Evolutionary conservation across 2,797 vertebrate species (phyloP).

Genomic region (Todus mexicanus): DNA sequence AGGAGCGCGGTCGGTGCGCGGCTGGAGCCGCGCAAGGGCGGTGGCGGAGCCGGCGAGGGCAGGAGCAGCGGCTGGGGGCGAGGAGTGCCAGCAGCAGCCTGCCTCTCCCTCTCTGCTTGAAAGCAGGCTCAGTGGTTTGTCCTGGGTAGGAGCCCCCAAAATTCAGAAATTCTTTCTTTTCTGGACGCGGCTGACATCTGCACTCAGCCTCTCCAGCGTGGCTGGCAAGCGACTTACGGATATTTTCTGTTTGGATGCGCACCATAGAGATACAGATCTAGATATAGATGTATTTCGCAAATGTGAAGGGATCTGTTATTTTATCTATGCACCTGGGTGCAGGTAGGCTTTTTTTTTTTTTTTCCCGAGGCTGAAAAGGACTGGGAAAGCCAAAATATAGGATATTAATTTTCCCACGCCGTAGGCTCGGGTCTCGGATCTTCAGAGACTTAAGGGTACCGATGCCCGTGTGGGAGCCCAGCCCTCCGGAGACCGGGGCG

Average conservation of each 20-base stretch:
- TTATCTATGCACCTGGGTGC: not conserved
- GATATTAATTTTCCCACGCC: not conserved
- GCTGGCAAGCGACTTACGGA: not conserved
- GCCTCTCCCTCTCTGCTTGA: not conserved
- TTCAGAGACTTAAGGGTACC: not conserved
- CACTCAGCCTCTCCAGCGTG: not conserved
- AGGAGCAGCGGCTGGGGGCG: not conserved
- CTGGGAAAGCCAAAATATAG: not conserved
- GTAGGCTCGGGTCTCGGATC: not conserved
- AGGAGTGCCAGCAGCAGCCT: not conserved
- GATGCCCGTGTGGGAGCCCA: not conserved
- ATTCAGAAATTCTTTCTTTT: not conserved
- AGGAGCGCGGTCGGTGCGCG: not conserved
- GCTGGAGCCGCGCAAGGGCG: not conserved
- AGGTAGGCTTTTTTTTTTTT: not conserved
- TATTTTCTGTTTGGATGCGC: not conserved
- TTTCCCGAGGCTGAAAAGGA: not conserved
- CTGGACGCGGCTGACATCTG: not conserved
- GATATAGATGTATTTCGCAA: accelerated
- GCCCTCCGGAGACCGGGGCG: not conserved
- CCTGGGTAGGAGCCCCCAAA: not conserved
- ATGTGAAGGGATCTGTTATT: not conserved
- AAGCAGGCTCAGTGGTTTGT: not conserved
- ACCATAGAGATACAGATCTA: not conserved
- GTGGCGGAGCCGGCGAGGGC: not conserved